Evolutionary conservation across 1,140 invertebrate genomes (phyloP).

Genomic region (Subanguina moxae): DNA sequence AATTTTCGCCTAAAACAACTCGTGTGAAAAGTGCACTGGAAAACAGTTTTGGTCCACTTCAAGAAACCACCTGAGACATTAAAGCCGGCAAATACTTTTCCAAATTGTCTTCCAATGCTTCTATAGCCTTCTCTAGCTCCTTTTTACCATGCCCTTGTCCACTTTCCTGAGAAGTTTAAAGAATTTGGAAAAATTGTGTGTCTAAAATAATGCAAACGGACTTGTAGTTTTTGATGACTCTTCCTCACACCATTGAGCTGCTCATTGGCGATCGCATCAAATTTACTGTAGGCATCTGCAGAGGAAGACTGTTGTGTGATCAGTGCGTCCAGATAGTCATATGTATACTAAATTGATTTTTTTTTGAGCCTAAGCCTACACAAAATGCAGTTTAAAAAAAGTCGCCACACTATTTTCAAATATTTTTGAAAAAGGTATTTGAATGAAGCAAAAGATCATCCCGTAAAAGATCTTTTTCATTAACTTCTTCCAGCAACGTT

Average conservation of each 20-base stretch:
- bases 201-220: too few relatives aligned
- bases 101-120: constrained; percentile 32
- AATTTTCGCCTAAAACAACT: constrained; percentile 73
- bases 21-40: too few relatives aligned
- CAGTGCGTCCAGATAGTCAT: constrained; percentile 76
- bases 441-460: too few relatives aligned
- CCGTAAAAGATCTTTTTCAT: too few relatives aligned
- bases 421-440: too few relatives aligned
- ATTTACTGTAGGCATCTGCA: constrained; percentile 91
- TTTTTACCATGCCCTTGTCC: constrained; percentile 29
- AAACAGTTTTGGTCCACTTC: too few relatives aligned
- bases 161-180: constrained; percentile 6
- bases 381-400: neutral
- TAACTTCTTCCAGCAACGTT: too few relatives aligned
- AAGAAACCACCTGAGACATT: constrained; percentile 74
- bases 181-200: too few relatives aligned
- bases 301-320: constrained; percentile 95
- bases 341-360: constrained; percentile 72
- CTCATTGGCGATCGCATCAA: constrained; percentile 87
- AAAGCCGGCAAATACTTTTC: constrained; percentile 73
- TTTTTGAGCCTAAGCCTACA: too few relatives aligned
- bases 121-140: constrained; percentile 39
- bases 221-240: constrained; percentile 81
- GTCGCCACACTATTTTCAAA: too few relatives aligned
- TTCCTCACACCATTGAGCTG: constrained; percentile 84